phyloP scores from a whole-genome alignment of 2,797 vertebrate genomes.

The Lacerta bilineata region DNA sequence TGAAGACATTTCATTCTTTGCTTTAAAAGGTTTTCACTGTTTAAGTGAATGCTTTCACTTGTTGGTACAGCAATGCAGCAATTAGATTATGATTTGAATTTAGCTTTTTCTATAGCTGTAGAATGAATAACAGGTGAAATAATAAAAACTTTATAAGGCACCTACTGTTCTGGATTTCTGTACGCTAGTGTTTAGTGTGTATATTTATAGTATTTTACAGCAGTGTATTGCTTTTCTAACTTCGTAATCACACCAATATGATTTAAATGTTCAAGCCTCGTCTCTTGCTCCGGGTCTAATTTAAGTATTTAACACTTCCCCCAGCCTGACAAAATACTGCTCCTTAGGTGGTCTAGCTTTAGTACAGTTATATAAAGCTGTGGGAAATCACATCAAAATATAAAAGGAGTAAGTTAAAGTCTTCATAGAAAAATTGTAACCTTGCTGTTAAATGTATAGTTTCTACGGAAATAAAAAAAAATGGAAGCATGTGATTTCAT shows the following conservation, averaged over 20 bases:
- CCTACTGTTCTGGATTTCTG: conserved; percentile 44
- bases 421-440: background rate
- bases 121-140: conserved; percentile 57
- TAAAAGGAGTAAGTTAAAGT: background rate
- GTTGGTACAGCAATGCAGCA: conserved; percentile 51
- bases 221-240: conserved; percentile 41
- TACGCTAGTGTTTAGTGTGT: conserved; percentile 44
- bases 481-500: background rate
- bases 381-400: background rate
- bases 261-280: conserved; percentile 49
- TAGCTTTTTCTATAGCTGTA: conserved; percentile 57
- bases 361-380: conserved; percentile 11
- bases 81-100: conserved; percentile 60
- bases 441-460: background rate
- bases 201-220: conserved; percentile 10
- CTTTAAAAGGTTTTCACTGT: conserved; percentile 56
- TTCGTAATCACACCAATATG: conserved; percentile 37
- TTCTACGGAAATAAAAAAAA: background rate
- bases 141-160: conserved; percentile 55
- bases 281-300: conserved; percentile 53
- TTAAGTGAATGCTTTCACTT: conserved; percentile 53
- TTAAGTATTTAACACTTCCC: conserved; percentile 40
- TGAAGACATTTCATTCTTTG: conserved; percentile 50
- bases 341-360: conserved; percentile 63
- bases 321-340: conserved; percentile 20